A percentile compares a stretch with the other conserved stretches of the same genome.
Evolutionary conservation across 2,113 vertebrate genomes (phyloP).

Genomic region (Falcunculus frontatus): DNA sequence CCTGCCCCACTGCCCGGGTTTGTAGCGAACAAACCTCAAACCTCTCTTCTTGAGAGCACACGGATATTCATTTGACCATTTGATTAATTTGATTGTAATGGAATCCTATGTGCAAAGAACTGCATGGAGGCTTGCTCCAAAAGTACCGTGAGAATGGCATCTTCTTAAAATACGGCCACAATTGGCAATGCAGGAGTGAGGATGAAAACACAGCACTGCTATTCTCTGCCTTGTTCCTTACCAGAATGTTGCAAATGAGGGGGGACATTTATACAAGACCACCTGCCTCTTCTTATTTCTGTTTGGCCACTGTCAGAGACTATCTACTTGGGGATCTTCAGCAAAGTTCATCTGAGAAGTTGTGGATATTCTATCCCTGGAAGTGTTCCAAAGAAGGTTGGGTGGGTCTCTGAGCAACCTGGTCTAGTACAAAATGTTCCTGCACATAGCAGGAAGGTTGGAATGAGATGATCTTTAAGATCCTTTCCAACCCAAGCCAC

Average conservation of each 20-base stretch:
- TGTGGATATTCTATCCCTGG: background rate
- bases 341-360: background rate
- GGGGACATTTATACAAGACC: background rate
- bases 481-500: background rate
- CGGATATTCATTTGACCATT: fast-evolving
- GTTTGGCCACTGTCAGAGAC: background rate
- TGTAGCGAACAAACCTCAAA: background rate
- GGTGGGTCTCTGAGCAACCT: background rate
- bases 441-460: background rate
- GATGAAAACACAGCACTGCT: background rate
- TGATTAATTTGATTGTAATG: background rate
- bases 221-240: background rate
- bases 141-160: fast-evolving
- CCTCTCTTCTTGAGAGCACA: background rate
- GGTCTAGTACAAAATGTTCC: background rate
- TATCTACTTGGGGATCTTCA: background rate
- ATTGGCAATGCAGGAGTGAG: background rate
- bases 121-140: background rate
- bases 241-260: fast-evolving
- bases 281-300: background rate
- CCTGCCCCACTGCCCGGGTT: background rate
- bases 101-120: background rate
- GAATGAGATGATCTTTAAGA: fast-evolving
- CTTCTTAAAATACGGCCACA: background rate
- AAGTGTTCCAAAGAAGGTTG: background rate